phyloP scores from a whole-genome alignment of 2,797 vertebrate genomes.

The Melanotaenia nigrans region DNA sequence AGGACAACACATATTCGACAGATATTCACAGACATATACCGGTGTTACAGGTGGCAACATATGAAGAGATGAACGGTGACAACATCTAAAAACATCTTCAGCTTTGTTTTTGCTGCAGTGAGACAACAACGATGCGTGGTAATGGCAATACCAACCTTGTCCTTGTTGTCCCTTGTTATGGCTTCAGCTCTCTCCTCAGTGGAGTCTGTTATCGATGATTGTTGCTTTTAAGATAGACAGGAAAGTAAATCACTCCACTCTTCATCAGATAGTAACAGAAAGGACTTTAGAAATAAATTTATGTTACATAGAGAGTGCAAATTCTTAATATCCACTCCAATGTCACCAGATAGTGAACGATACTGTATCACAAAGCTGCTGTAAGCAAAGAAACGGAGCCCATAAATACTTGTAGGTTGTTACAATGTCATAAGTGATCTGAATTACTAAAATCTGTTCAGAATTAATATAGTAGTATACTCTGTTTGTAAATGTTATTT shows the following conservation, averaged over 20 bases:
- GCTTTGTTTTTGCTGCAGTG: background rate
- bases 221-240: slow-evolving; percentile 47
- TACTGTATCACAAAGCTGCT: slow-evolving; percentile 16
- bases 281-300: slow-evolving; percentile 29
- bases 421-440: slow-evolving; percentile 31
- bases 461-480: slow-evolving; percentile 24
- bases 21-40: slow-evolving; percentile 11
- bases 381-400: slow-evolving; percentile 12
- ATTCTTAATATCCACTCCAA: slow-evolving; percentile 38
- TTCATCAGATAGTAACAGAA: slow-evolving; percentile 13
- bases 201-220: slow-evolving; percentile 73
- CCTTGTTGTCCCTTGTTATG: slow-evolving; percentile 55
- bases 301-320: slow-evolving; percentile 11
- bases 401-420: slow-evolving; percentile 40
- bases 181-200: slow-evolving; percentile 65
- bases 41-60: background rate
- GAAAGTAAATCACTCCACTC: slow-evolving; percentile 48
- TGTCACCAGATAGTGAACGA: slow-evolving; percentile 37
- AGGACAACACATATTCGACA: slow-evolving; percentile 54
- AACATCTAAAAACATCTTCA: background rate
- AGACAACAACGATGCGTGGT: background rate
- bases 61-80: background rate
- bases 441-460: slow-evolving; percentile 17
- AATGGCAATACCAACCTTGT: slow-evolving; percentile 77
- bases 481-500: background rate